phyloP scores from a whole-genome alignment of 2,888 invertebrate genomes.

The Polietes domitor region DNA sequence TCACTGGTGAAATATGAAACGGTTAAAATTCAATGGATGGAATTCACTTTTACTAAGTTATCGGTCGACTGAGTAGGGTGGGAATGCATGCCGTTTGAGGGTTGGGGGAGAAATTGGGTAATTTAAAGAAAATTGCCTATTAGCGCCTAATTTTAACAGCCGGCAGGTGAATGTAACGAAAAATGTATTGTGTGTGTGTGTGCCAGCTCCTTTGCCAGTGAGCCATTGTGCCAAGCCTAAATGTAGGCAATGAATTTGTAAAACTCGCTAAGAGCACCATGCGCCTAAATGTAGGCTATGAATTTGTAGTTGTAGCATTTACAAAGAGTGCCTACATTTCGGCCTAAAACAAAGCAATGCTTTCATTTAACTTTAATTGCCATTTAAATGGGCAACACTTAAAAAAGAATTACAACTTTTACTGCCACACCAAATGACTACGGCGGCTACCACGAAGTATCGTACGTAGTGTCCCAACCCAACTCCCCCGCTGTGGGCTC shows the following conservation, averaged over 20 bases:
- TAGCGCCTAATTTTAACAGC: constrained; percentile 61
- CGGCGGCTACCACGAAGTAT: neutral
- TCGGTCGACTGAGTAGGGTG: neutral
- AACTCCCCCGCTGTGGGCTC: constrained; percentile 24
- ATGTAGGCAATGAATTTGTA: constrained; percentile 28
- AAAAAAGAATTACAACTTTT: constrained; percentile 62
- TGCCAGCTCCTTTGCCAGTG: too few species aligned
- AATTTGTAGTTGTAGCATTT: constrained; percentile 53
- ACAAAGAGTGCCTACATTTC: constrained; percentile 40
- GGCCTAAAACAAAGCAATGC: constrained; percentile 42
- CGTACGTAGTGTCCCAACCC: neutral
- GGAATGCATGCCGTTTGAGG: neutral
- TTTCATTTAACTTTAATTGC: constrained; percentile 61
- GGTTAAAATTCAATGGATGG: neutral
- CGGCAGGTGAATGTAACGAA: constrained; percentile 46
- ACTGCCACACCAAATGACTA: neutral
- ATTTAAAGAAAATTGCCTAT: constrained; percentile 58
- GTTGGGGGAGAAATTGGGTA: neutral
- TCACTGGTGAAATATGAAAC: constrained; percentile 28
- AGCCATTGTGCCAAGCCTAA: constrained; percentile 13
- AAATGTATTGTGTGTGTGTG: neutral
- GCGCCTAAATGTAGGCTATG: constrained; percentile 53
- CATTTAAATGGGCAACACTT: constrained; percentile 60
- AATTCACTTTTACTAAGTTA: neutral
- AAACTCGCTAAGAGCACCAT: neutral